Evolutionary conservation across 2,797 vertebrate species (phyloP), one percentile per base, ranked within the genome.

Genomic region (Ammospiza maritima): DNA sequence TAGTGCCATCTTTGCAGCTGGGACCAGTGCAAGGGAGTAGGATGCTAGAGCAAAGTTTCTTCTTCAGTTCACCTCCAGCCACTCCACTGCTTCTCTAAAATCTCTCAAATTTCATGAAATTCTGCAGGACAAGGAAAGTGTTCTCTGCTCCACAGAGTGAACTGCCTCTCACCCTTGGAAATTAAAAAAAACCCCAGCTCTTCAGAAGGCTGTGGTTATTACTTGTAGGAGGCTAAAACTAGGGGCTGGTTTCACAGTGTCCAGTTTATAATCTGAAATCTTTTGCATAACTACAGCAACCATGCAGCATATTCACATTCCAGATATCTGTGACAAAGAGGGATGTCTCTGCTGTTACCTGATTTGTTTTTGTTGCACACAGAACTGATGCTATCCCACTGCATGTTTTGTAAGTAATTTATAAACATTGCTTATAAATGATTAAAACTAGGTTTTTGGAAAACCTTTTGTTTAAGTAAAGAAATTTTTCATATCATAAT

Each of bases 391-490:
- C n/a, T 85, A 91, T 72, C 66, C 66, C 66, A 45, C 60, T 23
- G 53, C 50, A 74, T 38, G 18, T 67, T 94, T 90, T 66, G 29
- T 44, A 53, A 29, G 58, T 54, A 90, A 96, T 97, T 94, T 96
- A 95, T 92, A 96, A 96, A 95, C 84, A 80, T 73, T 54, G 47
- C 10, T 84, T 88, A 86, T 64, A 94, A 88, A 92, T 95, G 84
- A 96, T 96, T 95, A 83, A 96, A 97, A 79, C 54, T 50, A 73
- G 93, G 80, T 82, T 86, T 92, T 77, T 94, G 72, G 85, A 87
- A 97, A 96, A 93, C 26, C 32, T 96, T 96, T 94, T 95, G 77
- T 94, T 95, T 95, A 94, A 96, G 82, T 95, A 84, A 96, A 97
- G 93, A 88, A 64, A 93, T 96, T 97, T 97, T 96, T 96, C 88